Evolutionary conservation across 1,140 invertebrate genomes (phyloP), one percentile per base, ranked within the genome.

Genomic region (Chelonus insularis): DNA sequence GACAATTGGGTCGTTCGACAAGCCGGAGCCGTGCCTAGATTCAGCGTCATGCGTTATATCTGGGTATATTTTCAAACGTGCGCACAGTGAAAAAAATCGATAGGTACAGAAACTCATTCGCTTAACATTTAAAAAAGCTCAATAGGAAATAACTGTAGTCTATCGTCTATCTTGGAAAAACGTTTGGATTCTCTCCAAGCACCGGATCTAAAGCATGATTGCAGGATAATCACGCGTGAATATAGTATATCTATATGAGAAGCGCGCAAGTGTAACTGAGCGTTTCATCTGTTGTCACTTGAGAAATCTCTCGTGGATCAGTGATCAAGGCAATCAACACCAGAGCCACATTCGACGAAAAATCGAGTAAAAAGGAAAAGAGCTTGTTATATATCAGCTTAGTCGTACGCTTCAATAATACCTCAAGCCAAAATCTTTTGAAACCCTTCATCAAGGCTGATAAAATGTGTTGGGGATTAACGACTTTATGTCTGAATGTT

Each of bases 1-100:
- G 50, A 32, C 50, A 52, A 52, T 52, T 52, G 50, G 50, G 50
- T 52, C 50, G 25, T 52, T 52, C 32, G 32, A 52, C 50, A 52
- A 32, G 25, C 50, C 23, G 6, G 25, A 52, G 50, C 25, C 50
- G 50, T 48, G 45, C 50, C 14, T 52, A 52, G 50, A 52, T 52
- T 52, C 50, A 16, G 20, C 21, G 45, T 48, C 45, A 29, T 48
- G 50, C 50, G 50, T 52, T 52, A 52, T 43, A 43, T 34, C 12
- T 52, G 25, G 23, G 25, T 23, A 23, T 52, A 52, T 52, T 52
- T 52, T 52, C 12, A 52, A 52, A 52, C 25, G 50, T 32, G 47
- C 21, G 47, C 47, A n/a, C 21, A 32, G 25, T 11, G 50, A 52
- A 52, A 43, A 29, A 43, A 52, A 52, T 52, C 50, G 50, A 52